Evolutionary conservation across 1,140 invertebrate species (phyloP), one percentile per base, ranked within the genome.

Genomic region (Brachionus manjavacas): DNA sequence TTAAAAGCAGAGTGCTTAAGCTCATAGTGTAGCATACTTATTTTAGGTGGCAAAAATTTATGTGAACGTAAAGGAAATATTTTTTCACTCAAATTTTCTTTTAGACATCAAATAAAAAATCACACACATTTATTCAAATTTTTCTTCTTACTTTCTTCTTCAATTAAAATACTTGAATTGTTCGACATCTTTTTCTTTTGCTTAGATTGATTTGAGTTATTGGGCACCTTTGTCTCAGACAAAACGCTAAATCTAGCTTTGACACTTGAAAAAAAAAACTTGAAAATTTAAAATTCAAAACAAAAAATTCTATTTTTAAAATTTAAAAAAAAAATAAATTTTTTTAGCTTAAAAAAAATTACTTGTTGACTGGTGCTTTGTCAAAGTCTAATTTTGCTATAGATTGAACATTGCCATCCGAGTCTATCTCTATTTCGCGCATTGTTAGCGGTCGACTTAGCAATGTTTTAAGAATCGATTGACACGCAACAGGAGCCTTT

Each of bases 381-480:
- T 81, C 79, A 64, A 64, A 43, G 41, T 81, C 49, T 16, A 81
- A 39, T 81, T 81, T 81, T 4, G 52, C 52, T 16, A 81, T 60
- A 3, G 16, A 28, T 60, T 64, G 52, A 9, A 81, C 31, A 81
- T 81, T 81, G 16, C 79, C 79, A 81, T 60, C n/a, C 7, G 52
- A 16, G 52, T 81, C 79, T 43, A 81, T 60, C 64, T 81, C 79
- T 23, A 81, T 64, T 68, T 81, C 79, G 16, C 79, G 20, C 16
- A 81, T 20, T 16, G 49, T 28, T 64, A 68, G 35, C 23, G 79
- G 79, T 66, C 79, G 4, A 64, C 64, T 81, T 11, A 81, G 35
- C 23, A 81, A 16, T 4, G 79, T 81, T 28, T 81, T 81, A 14
- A 81, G 52, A 14, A 81, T 14, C 6, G 52, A 60, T 81, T 81